phyloP scores from a whole-genome alignment of 1,140 invertebrate species.

The Centruroides sculpturatus region DNA sequence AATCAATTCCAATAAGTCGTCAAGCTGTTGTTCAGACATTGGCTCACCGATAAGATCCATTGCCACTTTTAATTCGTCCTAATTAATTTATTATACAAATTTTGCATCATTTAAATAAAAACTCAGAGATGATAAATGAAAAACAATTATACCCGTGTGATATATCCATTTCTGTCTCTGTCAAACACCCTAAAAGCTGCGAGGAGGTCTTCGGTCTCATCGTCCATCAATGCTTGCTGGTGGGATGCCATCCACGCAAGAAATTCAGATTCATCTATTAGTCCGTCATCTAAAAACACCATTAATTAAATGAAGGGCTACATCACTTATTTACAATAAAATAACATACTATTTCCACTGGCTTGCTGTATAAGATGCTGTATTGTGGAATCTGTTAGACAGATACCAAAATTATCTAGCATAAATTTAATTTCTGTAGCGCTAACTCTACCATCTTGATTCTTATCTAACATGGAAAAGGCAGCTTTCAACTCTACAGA shows the following conservation, averaged over 20 bases:
- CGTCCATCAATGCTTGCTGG: conserved; percentile 12
- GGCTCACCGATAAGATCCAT: conserved; percentile 63
- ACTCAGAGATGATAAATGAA: too few relatives aligned
- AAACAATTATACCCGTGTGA: conserved; percentile 34
- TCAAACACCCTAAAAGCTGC: conserved; percentile 64
- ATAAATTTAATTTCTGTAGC: conserved; percentile 54
- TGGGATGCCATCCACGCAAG: conserved; percentile 18
- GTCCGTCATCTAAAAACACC: conserved; percentile 13
- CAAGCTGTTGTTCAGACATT: conserved; percentile 51
- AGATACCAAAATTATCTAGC: conserved; percentile 54
- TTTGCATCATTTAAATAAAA: not conserved
- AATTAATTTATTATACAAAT: conserved; percentile 10
- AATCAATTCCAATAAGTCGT: conserved; percentile 49
- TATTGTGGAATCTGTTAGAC: conserved; percentile 37
- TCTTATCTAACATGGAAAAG: conserved; percentile 52
- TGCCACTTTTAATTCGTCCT: conserved; percentile 52
- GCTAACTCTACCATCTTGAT: conserved; percentile 54
- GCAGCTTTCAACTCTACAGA: conserved; percentile 41
- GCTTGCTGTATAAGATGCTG: conserved; percentile 50
- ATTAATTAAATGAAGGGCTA: not conserved
- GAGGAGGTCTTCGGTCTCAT: conserved; percentile 41
- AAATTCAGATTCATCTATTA: conserved; percentile 22
- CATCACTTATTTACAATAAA: not conserved
- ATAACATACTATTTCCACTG: conserved; percentile 42
- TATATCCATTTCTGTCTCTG: conserved; percentile 56